Base-by-base conservation (phyloP, 2,113 vertebrate species). In the Cavia aperea region DNA sequence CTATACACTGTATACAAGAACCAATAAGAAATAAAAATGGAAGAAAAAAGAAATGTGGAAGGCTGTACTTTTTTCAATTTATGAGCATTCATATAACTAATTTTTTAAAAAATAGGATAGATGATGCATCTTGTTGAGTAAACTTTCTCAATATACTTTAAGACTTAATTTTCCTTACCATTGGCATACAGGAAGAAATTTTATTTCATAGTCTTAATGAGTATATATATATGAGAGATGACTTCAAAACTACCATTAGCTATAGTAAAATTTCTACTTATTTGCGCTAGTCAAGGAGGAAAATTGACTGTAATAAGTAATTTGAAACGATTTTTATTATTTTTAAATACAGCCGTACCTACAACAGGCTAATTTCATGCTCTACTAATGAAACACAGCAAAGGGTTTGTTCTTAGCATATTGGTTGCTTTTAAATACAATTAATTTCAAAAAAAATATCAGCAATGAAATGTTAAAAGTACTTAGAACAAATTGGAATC, bases 261-360 rank as follows among this genome's bases (percentile, higher is more conserved):
- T 60, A 81, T 19, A 56, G 23, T 88, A 63, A 87, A 73, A 88
- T 84, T 81, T 91, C 23, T 46, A 68, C 63, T 88, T 66, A 78
- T 73, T 77, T 93, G 21, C 33, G 86, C 54, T 83, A 91, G 88
- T 92, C 23, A 92, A n/a, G 13, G 15, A 85, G 39, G 15, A 7
- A 39, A 85, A 90, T 26, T 90, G 23, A 90, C 66, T 86, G 26
- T 90, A 93, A 51, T 54, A 19, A 92, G 89, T 86, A 78, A 7
- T 86, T 68, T 60, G 33, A 82, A 93, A 56, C 93, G 12, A 79
- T 88, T 94, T 93, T 94, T 93, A 83, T 79, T 90, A 78, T 82
- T 88, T 93, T 93, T 31, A 86, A 90, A 87, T 23, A 1, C 24
- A 78, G 19, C 14, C 6, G 33, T 60, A 65, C 75, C 43, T 65